Evolutionary conservation across 1,140 invertebrate species (phyloP).

Genomic region (Drosophila willistoni): DNA sequence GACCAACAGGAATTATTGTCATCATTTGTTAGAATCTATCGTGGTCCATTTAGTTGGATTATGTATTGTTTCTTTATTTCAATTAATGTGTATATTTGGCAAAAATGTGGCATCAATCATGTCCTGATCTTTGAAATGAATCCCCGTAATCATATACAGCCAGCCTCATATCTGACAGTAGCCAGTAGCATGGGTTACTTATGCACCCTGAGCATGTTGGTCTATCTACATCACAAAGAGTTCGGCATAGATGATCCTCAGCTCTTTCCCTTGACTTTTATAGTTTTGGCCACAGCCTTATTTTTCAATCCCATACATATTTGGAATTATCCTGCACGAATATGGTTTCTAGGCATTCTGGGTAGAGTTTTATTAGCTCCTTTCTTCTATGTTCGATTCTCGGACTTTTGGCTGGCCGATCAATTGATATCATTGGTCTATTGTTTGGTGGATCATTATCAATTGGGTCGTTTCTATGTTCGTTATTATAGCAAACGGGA

Average conservation of each 20-base stretch:
- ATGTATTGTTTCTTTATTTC: constrained; percentile 87
- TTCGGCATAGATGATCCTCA: constrained; percentile 84
- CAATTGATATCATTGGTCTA: constrained; percentile 92
- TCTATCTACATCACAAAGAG: constrained; percentile 84
- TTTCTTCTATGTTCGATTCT: constrained; percentile 93
- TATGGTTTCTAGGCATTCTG: constrained; percentile 68
- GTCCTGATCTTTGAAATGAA: constrained; percentile 92
- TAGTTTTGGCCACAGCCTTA: constrained; percentile 85
- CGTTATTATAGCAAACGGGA: constrained; percentile 26
- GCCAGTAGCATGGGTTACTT: constrained; percentile 87
- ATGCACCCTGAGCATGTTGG: constrained; percentile 85
- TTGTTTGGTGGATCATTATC: constrained; percentile 91
- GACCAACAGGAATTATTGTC: background rate
- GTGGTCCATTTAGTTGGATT: constrained; percentile 87
- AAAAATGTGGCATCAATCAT: constrained; percentile 90
- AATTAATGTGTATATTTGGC: constrained; percentile 89
- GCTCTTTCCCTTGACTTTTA: constrained; percentile 85
- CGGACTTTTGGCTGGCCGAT: constrained; percentile 97
- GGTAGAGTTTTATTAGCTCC: constrained; percentile 90
- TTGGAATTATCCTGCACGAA: constrained; percentile 83
- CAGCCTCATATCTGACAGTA: constrained; percentile 88
- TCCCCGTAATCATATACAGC: constrained; percentile 87
- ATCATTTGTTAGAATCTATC: constrained; percentile 84
- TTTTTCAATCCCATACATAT: constrained; percentile 87
- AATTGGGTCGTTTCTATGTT: constrained; percentile 45